Evolutionary conservation across 2,113 vertebrate genomes (phyloP).

Genomic region (Ailuropoda melanoleuca): DNA sequence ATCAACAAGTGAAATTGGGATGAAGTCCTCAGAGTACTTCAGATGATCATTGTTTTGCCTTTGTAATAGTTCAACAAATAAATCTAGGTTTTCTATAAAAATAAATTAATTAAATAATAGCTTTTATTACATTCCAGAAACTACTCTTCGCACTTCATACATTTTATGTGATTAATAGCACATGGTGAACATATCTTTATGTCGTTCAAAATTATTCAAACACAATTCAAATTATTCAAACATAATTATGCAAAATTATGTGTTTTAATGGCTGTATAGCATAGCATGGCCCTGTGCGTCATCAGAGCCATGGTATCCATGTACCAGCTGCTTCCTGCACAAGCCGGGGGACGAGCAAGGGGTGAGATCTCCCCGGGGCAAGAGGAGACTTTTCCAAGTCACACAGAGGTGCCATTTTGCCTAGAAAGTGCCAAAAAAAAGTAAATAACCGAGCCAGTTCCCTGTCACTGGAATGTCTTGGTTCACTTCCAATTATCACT

Average conservation of each 20-base stretch:
- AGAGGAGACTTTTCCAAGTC: not conserved
- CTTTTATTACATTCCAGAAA: not conserved
- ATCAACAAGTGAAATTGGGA: not conserved
- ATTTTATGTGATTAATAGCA: not conserved
- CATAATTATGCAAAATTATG: no score
- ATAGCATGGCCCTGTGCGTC: not conserved
- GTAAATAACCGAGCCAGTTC: not conserved
- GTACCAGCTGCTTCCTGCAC: not conserved
- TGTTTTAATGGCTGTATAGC: not conserved
- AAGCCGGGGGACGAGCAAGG: not conserved
- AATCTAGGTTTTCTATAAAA: conserved; percentile 85
- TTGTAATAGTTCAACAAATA: conserved; percentile 85
- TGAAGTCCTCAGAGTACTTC: not conserved
- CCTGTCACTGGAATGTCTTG: not conserved
- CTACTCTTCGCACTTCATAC: not conserved
- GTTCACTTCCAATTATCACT: not conserved
- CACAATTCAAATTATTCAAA: not conserved
- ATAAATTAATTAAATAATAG: not conserved
- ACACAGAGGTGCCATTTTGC: not conserved
- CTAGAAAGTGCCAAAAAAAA: not conserved
- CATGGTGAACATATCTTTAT: not conserved
- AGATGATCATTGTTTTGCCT: conserved; percentile 75
- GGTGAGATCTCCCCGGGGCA: not conserved
- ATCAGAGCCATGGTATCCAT: not conserved
- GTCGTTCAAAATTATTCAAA: not conserved